Base-by-base conservation (phyloP, 2,888 invertebrate species). In the Eremobia ochroleuca region DNA sequence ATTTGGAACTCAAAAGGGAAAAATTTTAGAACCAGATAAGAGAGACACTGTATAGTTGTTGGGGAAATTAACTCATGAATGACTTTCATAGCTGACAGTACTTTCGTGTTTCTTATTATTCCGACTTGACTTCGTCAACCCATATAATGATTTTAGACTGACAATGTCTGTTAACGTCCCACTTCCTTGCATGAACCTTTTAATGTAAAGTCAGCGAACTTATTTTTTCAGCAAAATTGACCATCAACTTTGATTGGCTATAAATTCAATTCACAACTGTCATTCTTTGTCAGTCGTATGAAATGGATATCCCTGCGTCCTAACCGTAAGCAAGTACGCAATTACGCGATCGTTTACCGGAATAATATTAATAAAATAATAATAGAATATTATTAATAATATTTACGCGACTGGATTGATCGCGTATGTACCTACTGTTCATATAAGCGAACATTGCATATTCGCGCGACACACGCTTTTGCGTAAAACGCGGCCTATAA, bases 1-100 rank as follows among this genome's bases (percentile, higher is more conserved):
- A 64, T 64, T 61, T 73, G 72, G 15, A 34, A 21, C 28, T 37
- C 46, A n/a, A 64, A 79, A 77, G n/a, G 9, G 31, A 4, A 52
- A 37, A 15, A 15, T 18, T 31, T 31, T 46, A 46, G 46, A 46
- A 31, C 25, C 8, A 15, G 28, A 31, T 4, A 8, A 46, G 28
- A 28, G 66, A 66, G 43, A 65, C 28, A 28, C 11, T 43, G 18
- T 28, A 66, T 28, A 28, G 28, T 28, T 28, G 28, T 43, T 6
- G 28, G 13, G 11, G 21, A 21, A 28, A 46, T 28, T 28, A 28
- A 28, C 18, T 11, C 18, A 65, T 40, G 4, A 9, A 11, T 5
- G n/a, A 40, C 21, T 40, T 40, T 64, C 9, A 37, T 62, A 37
- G 2, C 64, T 37, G 15, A 37, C 37, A 15, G 18, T 37, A 37